Evolutionary conservation across 92 coral and sea anemone genomes (phyloP).

Genomic region (Heliopora coerulea): DNA sequence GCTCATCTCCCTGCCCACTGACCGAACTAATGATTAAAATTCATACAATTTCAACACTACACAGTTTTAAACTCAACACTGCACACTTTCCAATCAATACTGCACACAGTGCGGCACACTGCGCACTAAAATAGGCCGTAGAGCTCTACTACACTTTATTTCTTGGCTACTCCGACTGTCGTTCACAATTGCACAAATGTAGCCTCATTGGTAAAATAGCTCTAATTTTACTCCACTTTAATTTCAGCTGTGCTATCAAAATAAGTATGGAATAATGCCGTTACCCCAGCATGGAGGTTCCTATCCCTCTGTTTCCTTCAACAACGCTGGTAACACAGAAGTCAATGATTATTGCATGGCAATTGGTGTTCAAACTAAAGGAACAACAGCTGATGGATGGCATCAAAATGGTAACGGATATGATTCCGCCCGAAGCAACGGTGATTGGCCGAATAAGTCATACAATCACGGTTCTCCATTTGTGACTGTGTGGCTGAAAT

Average conservation of each 20-base stretch:
- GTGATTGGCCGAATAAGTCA: constrained; percentile 77
- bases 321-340: constrained; percentile 54
- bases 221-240: constrained; percentile 1
- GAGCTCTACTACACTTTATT: no score
- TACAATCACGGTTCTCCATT: constrained; percentile 64
- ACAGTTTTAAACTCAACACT: no score
- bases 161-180: no score
- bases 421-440: constrained; percentile 71
- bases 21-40: no score
- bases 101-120: no score
- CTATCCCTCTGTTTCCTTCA: constrained; percentile 63
- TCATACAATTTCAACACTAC: no score
- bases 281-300: constrained; percentile 63
- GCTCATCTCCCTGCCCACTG: no score
- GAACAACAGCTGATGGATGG: constrained; percentile 77
- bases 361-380: constrained; percentile 64
- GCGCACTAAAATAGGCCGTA: no score
- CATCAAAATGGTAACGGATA: constrained; percentile 70
- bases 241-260: constrained; percentile 64
- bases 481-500: constrained; percentile 78
- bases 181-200: no score
- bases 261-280: constrained; percentile 78
- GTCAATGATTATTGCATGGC: constrained; percentile 70
- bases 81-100: no score
- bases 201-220: no score